phyloP scores from a whole-genome alignment of 2,888 invertebrate species.

The Eretmocerus hayati region DNA sequence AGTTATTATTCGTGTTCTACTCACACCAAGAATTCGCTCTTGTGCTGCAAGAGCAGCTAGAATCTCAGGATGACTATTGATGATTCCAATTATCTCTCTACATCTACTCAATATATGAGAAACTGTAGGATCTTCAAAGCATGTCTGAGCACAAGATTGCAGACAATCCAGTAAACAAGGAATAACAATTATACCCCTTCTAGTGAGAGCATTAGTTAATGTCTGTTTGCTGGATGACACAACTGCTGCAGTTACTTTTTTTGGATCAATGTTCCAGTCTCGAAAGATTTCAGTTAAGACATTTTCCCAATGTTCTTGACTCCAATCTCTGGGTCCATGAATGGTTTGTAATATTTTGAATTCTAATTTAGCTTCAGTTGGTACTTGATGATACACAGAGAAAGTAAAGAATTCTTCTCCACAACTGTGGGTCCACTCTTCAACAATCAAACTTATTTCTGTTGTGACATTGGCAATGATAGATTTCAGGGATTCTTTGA shows the following conservation, averaged over 20 bases:
- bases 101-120: conserved; percentile 43
- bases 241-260: conserved; percentile 46
- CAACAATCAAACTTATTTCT: conserved; percentile 45
- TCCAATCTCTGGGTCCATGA: conserved; percentile 44
- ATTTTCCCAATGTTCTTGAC: conserved; percentile 42
- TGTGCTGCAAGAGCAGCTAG: conserved; percentile 40
- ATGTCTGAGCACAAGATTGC: conserved; percentile 45
- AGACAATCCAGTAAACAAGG: conserved; percentile 47
- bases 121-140: conserved; percentile 44
- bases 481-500: conserved; percentile 40
- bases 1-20: neutral
- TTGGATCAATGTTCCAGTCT: conserved; percentile 45
- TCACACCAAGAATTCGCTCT: conserved; percentile 42
- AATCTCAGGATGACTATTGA: conserved; percentile 39
- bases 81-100: conserved; percentile 42
- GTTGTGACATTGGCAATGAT: conserved; percentile 34
- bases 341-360: conserved; percentile 45
- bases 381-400: conserved; percentile 45
- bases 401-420: conserved; percentile 45
- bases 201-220: conserved; percentile 37
- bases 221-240: conserved; percentile 40
- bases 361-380: conserved; percentile 41
- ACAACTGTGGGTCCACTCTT: conserved; percentile 47
- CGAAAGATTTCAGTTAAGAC: conserved; percentile 41
- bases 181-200: conserved; percentile 41